These are phyloP conservation scores for Amphimallon solstitiale DNA, from an alignment of 2,888 invertebrate genomes.

Conservation along the genomic window DNA sequence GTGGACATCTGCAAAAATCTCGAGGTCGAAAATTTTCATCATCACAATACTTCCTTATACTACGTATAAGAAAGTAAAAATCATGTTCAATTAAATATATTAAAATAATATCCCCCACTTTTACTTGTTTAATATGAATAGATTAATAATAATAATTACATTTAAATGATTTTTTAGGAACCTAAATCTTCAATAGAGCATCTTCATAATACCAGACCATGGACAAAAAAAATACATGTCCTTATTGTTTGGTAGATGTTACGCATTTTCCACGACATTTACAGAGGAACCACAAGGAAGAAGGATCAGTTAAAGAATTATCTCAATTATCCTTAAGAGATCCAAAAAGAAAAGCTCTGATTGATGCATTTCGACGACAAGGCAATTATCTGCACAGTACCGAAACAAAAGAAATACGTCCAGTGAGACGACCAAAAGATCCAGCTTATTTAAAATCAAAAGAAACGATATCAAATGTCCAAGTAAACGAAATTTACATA, in stretches of 20 bases:
- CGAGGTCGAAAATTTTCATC: too few species aligned
- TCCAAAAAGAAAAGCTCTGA: constrained; percentile 38
- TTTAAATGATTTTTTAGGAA: too few species aligned
- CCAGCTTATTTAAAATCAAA: too few species aligned
- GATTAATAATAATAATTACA: too few species aligned
- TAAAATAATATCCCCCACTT: too few species aligned
- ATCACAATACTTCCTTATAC: too few species aligned
- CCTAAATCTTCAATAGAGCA: too few species aligned
- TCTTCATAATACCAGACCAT: too few species aligned
- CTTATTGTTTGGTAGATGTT: constrained; percentile 41
- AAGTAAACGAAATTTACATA: constrained; percentile 24
- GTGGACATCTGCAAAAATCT: too few species aligned
- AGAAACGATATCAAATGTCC: background rate
- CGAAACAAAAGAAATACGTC: constrained; percentile 31
- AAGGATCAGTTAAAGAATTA: constrained; percentile 41
- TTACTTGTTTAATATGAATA: too few species aligned
- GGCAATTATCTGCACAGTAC: constrained; percentile 29
- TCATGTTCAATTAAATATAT: too few species aligned
- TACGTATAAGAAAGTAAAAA: too few species aligned
- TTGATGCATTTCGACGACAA: constrained; percentile 34
- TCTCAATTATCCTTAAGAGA: background rate
- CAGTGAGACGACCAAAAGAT: constrained; percentile 34
- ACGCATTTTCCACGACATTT: constrained; percentile 43
- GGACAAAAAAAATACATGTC: constrained; percentile 41
- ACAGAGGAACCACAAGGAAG: constrained; percentile 38